Conservation (phyloP, 2,888 invertebrate species). For the Podotricha telesiphe region DNA sequence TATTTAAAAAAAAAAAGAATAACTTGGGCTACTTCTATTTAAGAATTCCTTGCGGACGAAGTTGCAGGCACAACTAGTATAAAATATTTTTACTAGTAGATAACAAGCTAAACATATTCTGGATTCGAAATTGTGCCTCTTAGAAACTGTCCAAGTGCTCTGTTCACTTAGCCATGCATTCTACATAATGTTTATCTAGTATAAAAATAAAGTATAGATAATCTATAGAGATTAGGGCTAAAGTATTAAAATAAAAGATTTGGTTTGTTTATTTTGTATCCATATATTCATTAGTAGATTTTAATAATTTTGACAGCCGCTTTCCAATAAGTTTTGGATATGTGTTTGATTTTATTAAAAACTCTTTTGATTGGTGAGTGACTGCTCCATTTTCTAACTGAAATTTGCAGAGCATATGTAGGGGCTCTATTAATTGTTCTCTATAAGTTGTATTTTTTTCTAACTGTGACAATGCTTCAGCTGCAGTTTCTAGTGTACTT, state of each 20-base stretch:
- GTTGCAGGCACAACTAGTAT: too few relatives aligned
- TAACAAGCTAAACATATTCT: too few relatives aligned
- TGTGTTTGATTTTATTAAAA: constrained; percentile 89
- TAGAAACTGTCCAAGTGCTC: too few relatives aligned
- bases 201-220: background rate
- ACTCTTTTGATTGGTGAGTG: constrained; percentile 96
- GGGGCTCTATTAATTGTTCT: constrained; percentile 88
- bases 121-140: too few relatives aligned
- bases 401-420: constrained; percentile 92
- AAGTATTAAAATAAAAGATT: background rate
- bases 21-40: too few relatives aligned
- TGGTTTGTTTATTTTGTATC: constrained; percentile 18
- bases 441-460: constrained; percentile 87
- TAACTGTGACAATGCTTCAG: constrained; percentile 89
- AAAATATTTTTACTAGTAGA: too few relatives aligned
- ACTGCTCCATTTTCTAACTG: constrained; percentile 96
- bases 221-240: background rate
- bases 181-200: too few relatives aligned
- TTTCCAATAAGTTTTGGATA: constrained; percentile 92
- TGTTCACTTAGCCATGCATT: too few relatives aligned
- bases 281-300: constrained; percentile 60
- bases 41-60: too few relatives aligned
- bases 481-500: constrained; percentile 95
- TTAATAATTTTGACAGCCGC: constrained; percentile 83
- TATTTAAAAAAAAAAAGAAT: too few relatives aligned